phyloP scores from a whole-genome alignment of 2,888 invertebrate species.

The Caenorhabditis sulstoni region DNA sequence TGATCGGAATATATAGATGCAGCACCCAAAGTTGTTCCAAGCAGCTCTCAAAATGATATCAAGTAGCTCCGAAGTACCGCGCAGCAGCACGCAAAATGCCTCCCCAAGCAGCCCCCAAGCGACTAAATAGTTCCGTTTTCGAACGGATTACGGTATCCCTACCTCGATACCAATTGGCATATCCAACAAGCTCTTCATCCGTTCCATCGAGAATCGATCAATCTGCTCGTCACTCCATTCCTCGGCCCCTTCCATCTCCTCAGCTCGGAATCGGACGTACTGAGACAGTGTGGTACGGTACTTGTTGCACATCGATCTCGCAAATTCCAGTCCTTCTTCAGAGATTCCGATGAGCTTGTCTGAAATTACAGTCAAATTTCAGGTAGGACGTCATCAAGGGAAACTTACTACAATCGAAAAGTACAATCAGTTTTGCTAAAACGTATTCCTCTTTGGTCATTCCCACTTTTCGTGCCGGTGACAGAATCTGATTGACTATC shows the following conservation, averaged over 20 bases:
- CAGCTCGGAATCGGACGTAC: constrained; percentile 19
- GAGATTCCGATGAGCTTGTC: constrained; percentile 40
- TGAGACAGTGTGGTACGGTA: constrained; percentile 39
- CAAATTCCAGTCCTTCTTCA: constrained; percentile 31
- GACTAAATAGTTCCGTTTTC: no score
- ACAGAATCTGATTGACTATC: constrained; percentile 35
- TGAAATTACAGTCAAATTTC: constrained; percentile 11
- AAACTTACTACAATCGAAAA: constrained; percentile 50
- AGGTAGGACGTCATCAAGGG: neutral
- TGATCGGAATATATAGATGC: no score
- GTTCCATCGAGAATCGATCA: constrained; percentile 23
- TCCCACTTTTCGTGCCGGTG: constrained; percentile 23
- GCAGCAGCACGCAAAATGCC: no score
- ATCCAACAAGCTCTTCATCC: constrained; percentile 25
- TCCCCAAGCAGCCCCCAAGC: no score
- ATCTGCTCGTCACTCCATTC: constrained; percentile 23
- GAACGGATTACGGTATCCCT: no score
- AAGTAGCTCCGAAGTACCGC: no score
- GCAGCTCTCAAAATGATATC: no score
- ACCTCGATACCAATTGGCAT: constrained; percentile 42
- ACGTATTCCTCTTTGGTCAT: constrained; percentile 48
- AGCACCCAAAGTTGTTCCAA: no score
- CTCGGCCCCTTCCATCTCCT: constrained; percentile 9
- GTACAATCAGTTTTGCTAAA: constrained; percentile 41
- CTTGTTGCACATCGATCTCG: constrained; percentile 47